Percentiles rank a stretch among this genome's conserved stretches.
Conservation (phyloP, 2,888 invertebrate genomes). For the Amaurobius ferox region DNA sequence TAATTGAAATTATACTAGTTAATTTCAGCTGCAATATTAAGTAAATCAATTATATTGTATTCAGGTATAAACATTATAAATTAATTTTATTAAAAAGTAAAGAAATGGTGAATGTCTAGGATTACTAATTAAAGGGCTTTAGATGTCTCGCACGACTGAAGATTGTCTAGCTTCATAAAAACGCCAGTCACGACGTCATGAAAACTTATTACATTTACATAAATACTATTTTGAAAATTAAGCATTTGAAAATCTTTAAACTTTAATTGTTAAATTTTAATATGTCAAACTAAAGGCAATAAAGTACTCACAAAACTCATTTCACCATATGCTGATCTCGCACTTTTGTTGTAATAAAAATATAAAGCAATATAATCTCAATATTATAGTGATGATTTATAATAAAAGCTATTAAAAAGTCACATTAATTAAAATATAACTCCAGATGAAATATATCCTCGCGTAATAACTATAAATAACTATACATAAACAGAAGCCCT, state of each 20-base stretch:
- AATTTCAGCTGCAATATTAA: too few species aligned
- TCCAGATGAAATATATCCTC: constrained; percentile 20
- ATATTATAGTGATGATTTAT: not conserved
- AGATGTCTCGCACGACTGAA: not conserved
- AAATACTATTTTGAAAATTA: too few species aligned
- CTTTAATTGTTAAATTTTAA: too few species aligned
- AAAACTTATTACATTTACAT: too few species aligned
- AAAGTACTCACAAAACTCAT: constrained; percentile 19
- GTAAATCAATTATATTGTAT: too few species aligned
- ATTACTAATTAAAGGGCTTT: not conserved
- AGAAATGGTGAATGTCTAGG: too few species aligned
- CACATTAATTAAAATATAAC: not conserved
- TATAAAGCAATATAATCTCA: not conserved
- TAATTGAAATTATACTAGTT: too few species aligned
- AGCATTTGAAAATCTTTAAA: too few species aligned
- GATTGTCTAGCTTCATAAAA: not conserved
- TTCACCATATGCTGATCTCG: constrained; percentile 45
- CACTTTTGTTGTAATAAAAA: not conserved
- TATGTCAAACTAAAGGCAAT: too few species aligned
- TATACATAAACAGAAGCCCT: constrained; percentile 45
- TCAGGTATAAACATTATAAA: too few species aligned
- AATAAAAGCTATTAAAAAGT: not conserved
- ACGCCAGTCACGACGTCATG: too few species aligned
- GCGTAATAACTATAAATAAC: constrained; percentile 48
- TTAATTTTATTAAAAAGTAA: too few species aligned